Percentiles rank a stretch among this genome's conserved stretches.
Conservation (phyloP, 1,140 invertebrate genomes). For the Holcopasites calliopsidis region DNA sequence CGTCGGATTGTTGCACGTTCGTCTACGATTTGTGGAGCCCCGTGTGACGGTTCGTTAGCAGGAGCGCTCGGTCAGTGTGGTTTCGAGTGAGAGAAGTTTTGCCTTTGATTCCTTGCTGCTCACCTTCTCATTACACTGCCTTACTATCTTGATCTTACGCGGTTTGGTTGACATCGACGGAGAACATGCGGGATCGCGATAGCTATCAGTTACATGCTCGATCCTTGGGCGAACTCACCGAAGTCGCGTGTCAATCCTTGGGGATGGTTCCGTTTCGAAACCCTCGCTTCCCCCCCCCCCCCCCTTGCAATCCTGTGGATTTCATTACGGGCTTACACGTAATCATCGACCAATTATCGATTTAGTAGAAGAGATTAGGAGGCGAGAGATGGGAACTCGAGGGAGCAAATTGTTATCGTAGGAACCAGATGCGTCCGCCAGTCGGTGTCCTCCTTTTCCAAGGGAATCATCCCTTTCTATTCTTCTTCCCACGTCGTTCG, state of each 20-base stretch:
- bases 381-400: neutral
- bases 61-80: neutral
- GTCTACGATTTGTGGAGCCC: neutral
- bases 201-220: neutral
- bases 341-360: constrained; percentile 24
- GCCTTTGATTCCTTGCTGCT: constrained; percentile 6
- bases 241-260: neutral
- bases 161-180: neutral
- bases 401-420: constrained; percentile 33
- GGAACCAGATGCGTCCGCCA: constrained; percentile 11
- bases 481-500: neutral
- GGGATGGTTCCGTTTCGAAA: neutral
- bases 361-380: constrained; percentile 7
- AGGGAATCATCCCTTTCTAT: neutral
- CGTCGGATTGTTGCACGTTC: neutral
- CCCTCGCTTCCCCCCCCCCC: too few relatives aligned
- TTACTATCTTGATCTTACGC: constrained; percentile 2
- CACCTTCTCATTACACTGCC: neutral
- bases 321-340: neutral
- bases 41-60: neutral
- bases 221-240: neutral
- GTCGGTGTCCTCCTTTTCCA: constrained; percentile 19
- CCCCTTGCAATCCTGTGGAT: neutral
- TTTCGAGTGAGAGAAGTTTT: neutral
- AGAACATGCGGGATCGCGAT: neutral